Conservation (phyloP, 2,113 vertebrate genomes). For the Phrynosoma blainvillii region DNA sequence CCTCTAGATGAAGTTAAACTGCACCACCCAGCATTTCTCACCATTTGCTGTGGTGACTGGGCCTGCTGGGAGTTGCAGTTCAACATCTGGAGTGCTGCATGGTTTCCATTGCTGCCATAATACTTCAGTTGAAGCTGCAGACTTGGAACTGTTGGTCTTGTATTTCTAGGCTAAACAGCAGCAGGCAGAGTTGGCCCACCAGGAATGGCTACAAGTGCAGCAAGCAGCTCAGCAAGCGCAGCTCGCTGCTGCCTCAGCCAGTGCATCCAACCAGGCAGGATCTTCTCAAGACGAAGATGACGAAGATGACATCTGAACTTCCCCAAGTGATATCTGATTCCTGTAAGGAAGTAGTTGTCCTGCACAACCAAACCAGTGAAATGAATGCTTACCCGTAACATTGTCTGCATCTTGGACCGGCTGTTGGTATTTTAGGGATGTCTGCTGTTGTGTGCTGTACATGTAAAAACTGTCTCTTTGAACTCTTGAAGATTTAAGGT, state of each 20-base stretch:
- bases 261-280: conserved; percentile 90
- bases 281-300: conserved; percentile 99
- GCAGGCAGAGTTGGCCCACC: conserved; percentile 97
- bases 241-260: conserved; percentile 92
- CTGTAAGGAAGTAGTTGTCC: conserved; percentile 71
- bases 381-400: conserved; percentile 81
- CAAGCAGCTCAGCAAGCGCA: conserved; percentile 98
- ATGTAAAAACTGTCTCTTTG: conserved; percentile 81
- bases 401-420: conserved; percentile 78
- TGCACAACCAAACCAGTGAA: conserved; percentile 80
- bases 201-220: conserved; percentile 99
- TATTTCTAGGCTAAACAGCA: conserved; percentile 93
- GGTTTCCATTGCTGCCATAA: conserved; percentile 17
- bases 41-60: too few species aligned
- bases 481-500: conserved; percentile 81
- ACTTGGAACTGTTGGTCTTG: conserved; percentile 43
- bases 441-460: conserved; percentile 82
- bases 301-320: conserved; percentile 94
- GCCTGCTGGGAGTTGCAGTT: too few species aligned
- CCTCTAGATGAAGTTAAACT: too few species aligned
- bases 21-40: too few species aligned
- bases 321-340: conserved; percentile 74
- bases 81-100: background rate
- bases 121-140: background rate
- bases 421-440: conserved; percentile 80